phyloP scores from a whole-genome alignment of 2,888 invertebrate genomes.

The Chesias legatella region DNA sequence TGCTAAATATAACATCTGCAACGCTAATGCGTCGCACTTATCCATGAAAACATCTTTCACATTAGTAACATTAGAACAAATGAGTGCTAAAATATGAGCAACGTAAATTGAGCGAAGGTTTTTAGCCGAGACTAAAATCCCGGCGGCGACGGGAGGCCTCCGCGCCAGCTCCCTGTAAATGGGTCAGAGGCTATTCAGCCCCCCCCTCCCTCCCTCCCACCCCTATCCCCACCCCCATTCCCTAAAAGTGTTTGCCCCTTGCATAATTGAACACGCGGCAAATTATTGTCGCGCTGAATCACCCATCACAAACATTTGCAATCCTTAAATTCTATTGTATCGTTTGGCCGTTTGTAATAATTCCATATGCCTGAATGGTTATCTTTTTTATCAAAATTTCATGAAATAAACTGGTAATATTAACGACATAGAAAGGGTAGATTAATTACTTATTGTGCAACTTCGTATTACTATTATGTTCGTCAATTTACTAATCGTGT shows the following conservation, averaged over 20 bases:
- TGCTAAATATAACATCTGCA: constrained; percentile 1
- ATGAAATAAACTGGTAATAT: too few species aligned
- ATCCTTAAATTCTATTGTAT: constrained; percentile 39
- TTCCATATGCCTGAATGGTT: constrained; percentile 5
- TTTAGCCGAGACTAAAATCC: constrained; percentile 31
- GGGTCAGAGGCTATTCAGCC: constrained; percentile 73
- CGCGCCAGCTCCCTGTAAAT: constrained; percentile 65
- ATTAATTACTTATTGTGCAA: too few species aligned
- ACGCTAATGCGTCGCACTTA: constrained; percentile 6
- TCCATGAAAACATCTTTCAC: constrained; percentile 23
- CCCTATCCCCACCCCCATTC: too few species aligned
- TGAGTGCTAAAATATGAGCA: constrained; percentile 30
- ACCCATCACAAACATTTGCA: constrained; percentile 45
- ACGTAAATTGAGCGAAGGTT: constrained; percentile 31
- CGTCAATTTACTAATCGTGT: too few species aligned
- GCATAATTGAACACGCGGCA: constrained; percentile 75
- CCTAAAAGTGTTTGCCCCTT: constrained; percentile 62
- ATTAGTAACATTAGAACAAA: constrained; percentile 29
- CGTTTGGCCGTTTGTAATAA: constrained; percentile 14
- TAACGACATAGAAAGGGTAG: too few species aligned
- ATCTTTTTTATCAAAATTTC: too few species aligned
- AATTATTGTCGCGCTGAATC: constrained; percentile 70
- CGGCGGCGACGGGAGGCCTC: constrained; percentile 42
- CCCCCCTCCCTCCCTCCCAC: constrained; percentile 39
- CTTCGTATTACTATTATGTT: too few species aligned